Evolutionary conservation across 1,140 invertebrate genomes (phyloP), one percentile per base, ranked within the genome.

Genomic region (Brachionus manjavacas): DNA sequence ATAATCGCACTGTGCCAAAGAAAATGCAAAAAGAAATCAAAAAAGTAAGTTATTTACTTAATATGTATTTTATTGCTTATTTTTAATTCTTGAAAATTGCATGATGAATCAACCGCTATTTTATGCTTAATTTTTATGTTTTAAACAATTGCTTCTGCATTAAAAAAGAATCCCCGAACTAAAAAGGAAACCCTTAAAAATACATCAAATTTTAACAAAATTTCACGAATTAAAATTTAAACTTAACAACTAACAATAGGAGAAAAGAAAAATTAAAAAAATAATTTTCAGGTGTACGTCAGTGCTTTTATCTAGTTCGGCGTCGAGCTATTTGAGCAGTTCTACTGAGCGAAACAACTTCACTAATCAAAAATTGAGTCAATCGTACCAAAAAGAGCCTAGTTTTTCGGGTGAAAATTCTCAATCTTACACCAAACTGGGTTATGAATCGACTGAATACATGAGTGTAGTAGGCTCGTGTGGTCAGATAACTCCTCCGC

Each of bases 31-130:
- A 49, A 23, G 7, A 76, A 76, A 49, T 46, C 72, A 9, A 76
- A 76, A 46, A 76, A 76, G 72, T 76, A 74, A 23, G 7, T 49
- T n/a, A 41, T 6, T 16, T 43, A 74, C 35, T 14, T 35, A 35
- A 20, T 6, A 11, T 41, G 16, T 41, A 41, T 16, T 74, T 20
- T 74, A 41, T 74, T 20, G n/a, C 16, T 74, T 41, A 74, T 74
- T 41, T 28, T 76, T 70, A 70, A 70, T 70, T 70, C 66, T 70
- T 70, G 66, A 70, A 70, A 70, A 31, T 70, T 70, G 66, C 66
- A 70, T 70, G 66, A 35, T 70, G 25, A 39, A 35, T 70, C 35
- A 70, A 20, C 11, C 8, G 52, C 52, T 60, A 20, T 60, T 60
- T 60, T 70, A 12, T 70, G 25, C 25, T 70, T 70, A 35, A 70